Conservation (phyloP, 1,140 invertebrate species). For the Leptestheria dahalacensis region DNA sequence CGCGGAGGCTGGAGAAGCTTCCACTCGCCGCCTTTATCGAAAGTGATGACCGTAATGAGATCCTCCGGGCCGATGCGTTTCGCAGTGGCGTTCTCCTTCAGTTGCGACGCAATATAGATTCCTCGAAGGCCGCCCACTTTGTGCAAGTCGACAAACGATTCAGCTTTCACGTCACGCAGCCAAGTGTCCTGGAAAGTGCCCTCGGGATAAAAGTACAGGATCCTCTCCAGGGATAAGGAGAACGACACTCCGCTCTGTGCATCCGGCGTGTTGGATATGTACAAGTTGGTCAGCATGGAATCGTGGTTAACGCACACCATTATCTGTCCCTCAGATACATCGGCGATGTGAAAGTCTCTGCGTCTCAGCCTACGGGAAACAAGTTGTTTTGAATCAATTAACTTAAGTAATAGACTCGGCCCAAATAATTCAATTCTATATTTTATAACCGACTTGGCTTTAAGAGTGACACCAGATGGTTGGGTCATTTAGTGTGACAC, state of each 20-base stretch:
- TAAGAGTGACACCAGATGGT: too few relatives aligned
- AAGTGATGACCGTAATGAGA: conserved; percentile 65
- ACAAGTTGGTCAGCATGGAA: conserved; percentile 55
- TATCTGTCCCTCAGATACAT: conserved; percentile 60
- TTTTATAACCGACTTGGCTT: too few relatives aligned
- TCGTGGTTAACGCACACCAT: conserved; percentile 69
- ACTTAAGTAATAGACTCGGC: too few relatives aligned
- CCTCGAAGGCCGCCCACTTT: conserved; percentile 71
- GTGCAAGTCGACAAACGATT: conserved; percentile 76
- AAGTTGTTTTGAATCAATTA: too few relatives aligned
- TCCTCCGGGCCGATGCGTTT: conserved; percentile 49
- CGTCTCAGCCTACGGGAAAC: conserved; percentile 35
- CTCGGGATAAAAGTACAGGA: conserved; percentile 71
- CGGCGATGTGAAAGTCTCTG: conserved; percentile 62
- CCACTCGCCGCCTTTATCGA: conserved; percentile 75
- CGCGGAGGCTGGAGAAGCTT: conserved; percentile 47
- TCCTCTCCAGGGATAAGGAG: conserved; percentile 58
- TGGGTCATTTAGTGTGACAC: too few relatives aligned
- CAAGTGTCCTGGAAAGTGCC: conserved; percentile 61
- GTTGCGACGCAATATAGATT: conserved; percentile 75
- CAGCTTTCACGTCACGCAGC: conserved; percentile 56
- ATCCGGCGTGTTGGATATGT: conserved; percentile 29
- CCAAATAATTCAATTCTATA: too few relatives aligned
- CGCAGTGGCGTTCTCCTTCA: conserved; percentile 32
- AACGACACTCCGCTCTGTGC: conserved; percentile 35